A percentile compares a stretch with the other conserved stretches of the same genome.
Evolutionary conservation across 1,140 invertebrate species (phyloP).

Genomic region (Babylonia areolata): DNA sequence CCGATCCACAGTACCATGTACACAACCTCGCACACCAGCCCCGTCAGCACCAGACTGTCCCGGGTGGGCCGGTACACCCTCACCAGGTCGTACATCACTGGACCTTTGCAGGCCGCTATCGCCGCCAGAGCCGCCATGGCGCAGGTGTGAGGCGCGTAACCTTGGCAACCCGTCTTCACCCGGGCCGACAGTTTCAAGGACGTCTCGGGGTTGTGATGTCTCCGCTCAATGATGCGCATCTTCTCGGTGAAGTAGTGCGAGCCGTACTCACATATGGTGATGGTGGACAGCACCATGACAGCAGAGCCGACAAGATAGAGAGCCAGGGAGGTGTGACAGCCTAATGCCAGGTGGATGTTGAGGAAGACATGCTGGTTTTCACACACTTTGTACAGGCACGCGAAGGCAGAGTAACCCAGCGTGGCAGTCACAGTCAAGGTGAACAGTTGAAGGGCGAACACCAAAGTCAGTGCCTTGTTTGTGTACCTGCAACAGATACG

Average conservation of each 20-base stretch:
- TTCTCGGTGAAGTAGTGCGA: constrained; percentile 61
- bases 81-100: constrained; percentile 64
- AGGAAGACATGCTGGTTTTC: constrained; percentile 52
- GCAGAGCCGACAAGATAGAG: constrained; percentile 57
- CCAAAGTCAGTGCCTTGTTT: constrained; percentile 57
- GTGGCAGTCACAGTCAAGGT: constrained; percentile 53
- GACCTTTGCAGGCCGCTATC: constrained; percentile 59
- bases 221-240: constrained; percentile 58
- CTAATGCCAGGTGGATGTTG: constrained; percentile 50
- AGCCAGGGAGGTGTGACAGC: constrained; percentile 42
- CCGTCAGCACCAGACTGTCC: constrained; percentile 56
- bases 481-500: constrained; percentile 51
- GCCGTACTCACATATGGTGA: constrained; percentile 66
- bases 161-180: constrained; percentile 58
- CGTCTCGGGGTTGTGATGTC: constrained; percentile 47
- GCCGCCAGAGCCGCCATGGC: constrained; percentile 61
- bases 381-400: constrained; percentile 60
- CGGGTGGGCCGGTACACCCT: constrained; percentile 57
- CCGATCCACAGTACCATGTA: constrained; percentile 67
- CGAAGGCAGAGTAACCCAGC: constrained; percentile 58
- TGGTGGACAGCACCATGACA: constrained; percentile 58
- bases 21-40: constrained; percentile 60
- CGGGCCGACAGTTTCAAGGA: constrained; percentile 54
- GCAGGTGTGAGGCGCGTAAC: constrained; percentile 64
- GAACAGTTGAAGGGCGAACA: constrained; percentile 65